Base-by-base conservation (phyloP, 2,888 invertebrate genomes). In the Macrostomum cliftonense region DNA sequence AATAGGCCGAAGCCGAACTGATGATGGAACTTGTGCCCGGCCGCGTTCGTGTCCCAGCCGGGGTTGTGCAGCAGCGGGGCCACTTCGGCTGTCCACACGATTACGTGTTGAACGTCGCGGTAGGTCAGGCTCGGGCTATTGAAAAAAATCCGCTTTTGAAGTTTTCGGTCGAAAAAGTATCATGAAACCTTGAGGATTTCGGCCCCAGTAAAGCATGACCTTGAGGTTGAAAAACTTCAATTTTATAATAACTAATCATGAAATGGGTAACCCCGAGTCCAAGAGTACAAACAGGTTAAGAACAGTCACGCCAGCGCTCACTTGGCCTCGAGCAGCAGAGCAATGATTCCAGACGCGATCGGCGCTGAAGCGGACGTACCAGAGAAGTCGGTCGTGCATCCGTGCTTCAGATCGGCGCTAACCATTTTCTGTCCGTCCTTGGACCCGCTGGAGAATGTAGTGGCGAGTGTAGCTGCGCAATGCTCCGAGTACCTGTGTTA, bases 61-160 rank as follows among this genome's bases (percentile, higher is more conserved):
- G 12, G 16, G n/a, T 7, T 12, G 12, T 52, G 12, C 14, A 67
- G 60, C 1, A 88, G 71, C 0, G 83, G 80, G 4, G 74, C 74
- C 54, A 79, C 77, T 62, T 86, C 81, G 0, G 85, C 80, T 0
- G 85, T 85, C 79, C 81, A 82, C 0, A 79, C 82, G 13, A 86
- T 78, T 52, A 89, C 72, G 72, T 91, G 88, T 65, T 89, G 88
- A 12, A 86, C 77, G 65, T 89, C 89, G 49, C 89, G 74, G 87
- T 88, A 89, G 0, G 82, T 84, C 56, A 89, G 68, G 52, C 79
- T 72, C 0, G 80, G 77, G 64, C 88, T 89, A 68, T 46, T 73
- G 73, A 55, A 54, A 53, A 21, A 17, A 42, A n/a, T n/a, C n/a
- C 28, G 42, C 21, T 13, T 45, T 12, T 12, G 13, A 45, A 13